A percentile compares a stretch with the other conserved stretches of the same genome.
These are phyloP conservation scores for Hemithea aestivaria DNA, from an alignment of 2,888 invertebrate genomes.

Conservation along the genomic window DNA sequence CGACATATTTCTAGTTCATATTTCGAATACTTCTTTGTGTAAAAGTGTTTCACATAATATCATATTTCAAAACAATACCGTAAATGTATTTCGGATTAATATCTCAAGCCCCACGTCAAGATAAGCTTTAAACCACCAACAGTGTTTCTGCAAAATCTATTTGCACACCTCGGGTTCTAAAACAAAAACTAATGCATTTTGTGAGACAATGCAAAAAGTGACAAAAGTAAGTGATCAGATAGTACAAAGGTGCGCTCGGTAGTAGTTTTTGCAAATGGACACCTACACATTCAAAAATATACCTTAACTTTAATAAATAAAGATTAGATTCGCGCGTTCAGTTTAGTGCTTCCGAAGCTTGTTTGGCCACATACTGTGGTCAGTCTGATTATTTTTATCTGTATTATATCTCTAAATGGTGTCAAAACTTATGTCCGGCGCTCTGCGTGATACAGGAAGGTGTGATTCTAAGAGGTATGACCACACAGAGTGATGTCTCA, in stretches of 20 bases:
- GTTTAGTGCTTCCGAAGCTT: conserved; percentile 21
- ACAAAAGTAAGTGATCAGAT: conserved; percentile 68
- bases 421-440: conserved; percentile 73
- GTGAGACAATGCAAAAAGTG: conserved; percentile 69
- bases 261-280: conserved; percentile 51
- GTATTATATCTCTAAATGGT: conserved; percentile 61
- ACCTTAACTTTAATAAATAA: conserved; percentile 14
- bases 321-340: conserved; percentile 25
- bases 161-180: conserved; percentile 60
- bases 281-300: conserved; percentile 11
- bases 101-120: conserved; percentile 48
- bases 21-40: too few species aligned
- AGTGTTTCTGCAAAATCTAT: conserved; percentile 62
- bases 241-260: conserved; percentile 63
- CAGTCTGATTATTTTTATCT: conserved; percentile 73
- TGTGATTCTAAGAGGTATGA: conserved; percentile 56
- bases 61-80: conserved; percentile 42
- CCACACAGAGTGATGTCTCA: conserved; percentile 73
- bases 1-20: too few species aligned
- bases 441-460: conserved; percentile 75
- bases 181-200: conserved; percentile 65
- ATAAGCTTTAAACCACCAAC: conserved; percentile 49
- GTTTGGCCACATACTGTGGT: conserved; percentile 52
- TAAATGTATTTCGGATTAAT: conserved; percentile 52
- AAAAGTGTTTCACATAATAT: too few species aligned